A percentile compares a stretch with the other conserved stretches of the same genome.
These are phyloP conservation scores for Mirza zaza DNA, from an alignment of 2,113 vertebrate genomes.

Conservation along the genomic window DNA sequence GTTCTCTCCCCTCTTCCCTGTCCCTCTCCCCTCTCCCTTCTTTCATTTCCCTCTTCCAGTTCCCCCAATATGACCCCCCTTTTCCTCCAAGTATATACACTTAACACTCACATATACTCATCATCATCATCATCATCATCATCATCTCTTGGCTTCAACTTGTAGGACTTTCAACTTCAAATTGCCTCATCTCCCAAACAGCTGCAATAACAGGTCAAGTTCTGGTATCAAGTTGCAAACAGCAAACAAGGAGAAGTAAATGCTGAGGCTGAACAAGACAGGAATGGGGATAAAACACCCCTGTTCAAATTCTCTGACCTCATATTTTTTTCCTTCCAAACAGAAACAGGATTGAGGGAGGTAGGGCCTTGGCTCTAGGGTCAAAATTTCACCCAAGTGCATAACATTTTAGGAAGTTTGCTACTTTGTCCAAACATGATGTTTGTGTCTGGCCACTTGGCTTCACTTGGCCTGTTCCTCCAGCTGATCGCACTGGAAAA, in stretches of 20 bases:
- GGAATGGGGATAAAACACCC: background rate
- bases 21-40: too few relatives aligned
- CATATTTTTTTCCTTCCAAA: slow-evolving; percentile 25
- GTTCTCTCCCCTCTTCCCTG: background rate
- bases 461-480: background rate
- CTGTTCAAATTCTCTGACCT: slow-evolving; percentile 33
- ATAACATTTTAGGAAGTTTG: background rate
- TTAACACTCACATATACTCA: background rate
- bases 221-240: slow-evolving; percentile 14
- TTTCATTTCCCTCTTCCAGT: background rate
- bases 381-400: slow-evolving; percentile 34
- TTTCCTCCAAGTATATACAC: background rate
- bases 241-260: slow-evolving; percentile 26
- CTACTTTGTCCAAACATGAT: slow-evolving; percentile 23
- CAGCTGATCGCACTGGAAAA: background rate
- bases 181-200: slow-evolving; percentile 37
- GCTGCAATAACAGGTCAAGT: slow-evolving; percentile 41
- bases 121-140: background rate
- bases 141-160: background rate
- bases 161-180: background rate
- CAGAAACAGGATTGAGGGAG: background rate
- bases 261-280: background rate
- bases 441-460: background rate
- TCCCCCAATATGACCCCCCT: background rate
- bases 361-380: background rate